phyloP scores from a whole-genome alignment of 2,888 invertebrate species.

The Agrotis segetum region DNA sequence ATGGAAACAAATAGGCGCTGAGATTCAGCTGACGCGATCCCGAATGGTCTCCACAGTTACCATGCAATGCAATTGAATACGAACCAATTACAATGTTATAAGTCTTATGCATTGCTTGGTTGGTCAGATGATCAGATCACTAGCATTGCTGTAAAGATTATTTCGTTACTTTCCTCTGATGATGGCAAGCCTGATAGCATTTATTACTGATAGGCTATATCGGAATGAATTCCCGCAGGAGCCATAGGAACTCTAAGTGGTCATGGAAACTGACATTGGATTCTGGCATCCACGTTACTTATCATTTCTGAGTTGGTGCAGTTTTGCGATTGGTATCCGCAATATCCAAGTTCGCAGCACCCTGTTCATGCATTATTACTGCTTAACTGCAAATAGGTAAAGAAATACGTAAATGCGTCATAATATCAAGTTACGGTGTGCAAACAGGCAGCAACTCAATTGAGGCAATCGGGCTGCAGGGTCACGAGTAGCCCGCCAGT shows the following conservation, averaged over 20 bases:
- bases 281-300: too few relatives aligned
- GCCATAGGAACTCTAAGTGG: too few relatives aligned
- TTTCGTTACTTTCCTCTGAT: too few relatives aligned
- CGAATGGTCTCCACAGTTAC: constrained; percentile 46
- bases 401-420: constrained; percentile 16
- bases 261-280: not conserved
- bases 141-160: too few relatives aligned
- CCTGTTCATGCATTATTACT: not conserved
- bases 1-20: constrained; percentile 71
- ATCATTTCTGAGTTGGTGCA: not conserved
- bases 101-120: constrained; percentile 13
- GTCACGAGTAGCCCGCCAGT: constrained; percentile 25
- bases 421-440: constrained; percentile 5
- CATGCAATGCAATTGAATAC: constrained; percentile 15
- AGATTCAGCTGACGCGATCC: constrained; percentile 56
- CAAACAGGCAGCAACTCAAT: constrained; percentile 31
- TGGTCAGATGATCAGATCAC: not conserved
- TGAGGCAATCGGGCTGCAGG: constrained; percentile 53
- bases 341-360: too few relatives aligned
- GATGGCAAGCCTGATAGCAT: not conserved
- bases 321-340: too few relatives aligned
- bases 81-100: constrained; percentile 11
- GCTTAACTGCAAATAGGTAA: too few relatives aligned
- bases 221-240: not conserved
- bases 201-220: not conserved